These are phyloP conservation scores for Dicroscelio sp. DNA, from an alignment of 2,888 invertebrate species.

Conservation along the genomic window DNA sequence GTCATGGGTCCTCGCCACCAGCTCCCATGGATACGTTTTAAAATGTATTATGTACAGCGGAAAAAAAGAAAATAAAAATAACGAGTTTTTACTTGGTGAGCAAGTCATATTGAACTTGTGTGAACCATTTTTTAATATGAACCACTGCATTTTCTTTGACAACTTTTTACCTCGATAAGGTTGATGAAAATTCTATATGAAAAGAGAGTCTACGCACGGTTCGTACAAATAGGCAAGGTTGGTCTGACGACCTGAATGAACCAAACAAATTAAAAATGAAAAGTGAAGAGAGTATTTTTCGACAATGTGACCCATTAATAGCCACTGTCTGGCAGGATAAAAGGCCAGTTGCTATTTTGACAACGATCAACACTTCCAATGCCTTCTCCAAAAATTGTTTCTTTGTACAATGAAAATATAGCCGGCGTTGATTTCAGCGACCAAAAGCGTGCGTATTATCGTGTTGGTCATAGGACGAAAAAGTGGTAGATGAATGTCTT, in stretches of 20 bases:
- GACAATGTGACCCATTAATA: conserved; percentile 22
- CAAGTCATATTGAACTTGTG: conserved; percentile 29
- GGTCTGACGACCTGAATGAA: conserved; percentile 32
- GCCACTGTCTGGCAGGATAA: conserved; percentile 44
- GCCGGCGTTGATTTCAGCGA: conserved; percentile 40
- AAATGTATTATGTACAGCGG: conserved; percentile 23
- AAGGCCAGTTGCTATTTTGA: conserved; percentile 32
- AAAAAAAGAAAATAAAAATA: background rate
- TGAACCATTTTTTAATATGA: conserved; percentile 27
- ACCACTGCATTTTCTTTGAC: conserved; percentile 34
- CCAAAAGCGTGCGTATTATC: conserved; percentile 11
- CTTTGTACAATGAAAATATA: conserved; percentile 20
- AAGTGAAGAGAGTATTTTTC: conserved; percentile 26
- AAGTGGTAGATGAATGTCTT: conserved; percentile 30
- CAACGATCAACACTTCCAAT: conserved; percentile 29
- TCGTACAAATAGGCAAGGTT: conserved; percentile 36
- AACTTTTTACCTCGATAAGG: conserved; percentile 38
- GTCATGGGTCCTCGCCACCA: no score
- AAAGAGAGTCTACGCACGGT: conserved; percentile 38
- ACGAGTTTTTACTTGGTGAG: conserved; percentile 31
- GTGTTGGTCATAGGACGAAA: background rate
- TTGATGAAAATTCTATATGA: conserved; percentile 20
- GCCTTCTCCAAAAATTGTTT: conserved; percentile 9
- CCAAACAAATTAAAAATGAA: conserved; percentile 19
- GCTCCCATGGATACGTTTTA: conserved; percentile 36